These are phyloP conservation scores for Amiota mariae DNA, from an alignment of 2,888 invertebrate genomes.

Conservation along the genomic window DNA sequence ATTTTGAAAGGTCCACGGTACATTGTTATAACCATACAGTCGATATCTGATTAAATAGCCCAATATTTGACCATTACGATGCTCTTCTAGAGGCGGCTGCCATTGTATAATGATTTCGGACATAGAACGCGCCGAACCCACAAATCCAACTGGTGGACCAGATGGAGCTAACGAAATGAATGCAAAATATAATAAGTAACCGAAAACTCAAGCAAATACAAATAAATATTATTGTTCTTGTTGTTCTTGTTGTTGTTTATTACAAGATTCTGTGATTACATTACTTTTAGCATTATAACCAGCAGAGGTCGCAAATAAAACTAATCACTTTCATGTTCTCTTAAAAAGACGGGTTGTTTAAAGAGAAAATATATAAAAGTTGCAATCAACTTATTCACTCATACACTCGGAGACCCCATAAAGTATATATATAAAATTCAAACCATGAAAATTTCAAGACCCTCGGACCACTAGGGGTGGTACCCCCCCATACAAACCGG, in stretches of 20 bases:
- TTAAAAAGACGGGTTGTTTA: no score
- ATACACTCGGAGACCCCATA: no score
- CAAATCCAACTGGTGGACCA: constrained; percentile 94
- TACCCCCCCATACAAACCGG: no score
- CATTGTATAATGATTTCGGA: constrained; percentile 97
- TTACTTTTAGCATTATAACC: no score
- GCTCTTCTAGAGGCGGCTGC: constrained; percentile 95
- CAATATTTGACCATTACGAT: constrained; percentile 94
- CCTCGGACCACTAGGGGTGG: no score
- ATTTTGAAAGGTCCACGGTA: constrained; percentile 93
- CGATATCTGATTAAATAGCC: constrained; percentile 95
- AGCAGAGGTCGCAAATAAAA: no score
- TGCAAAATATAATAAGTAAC: constrained; percentile 31
- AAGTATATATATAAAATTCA: no score
- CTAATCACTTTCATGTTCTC: no score
- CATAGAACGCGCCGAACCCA: constrained; percentile 93
- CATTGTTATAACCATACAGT: constrained; percentile 91
- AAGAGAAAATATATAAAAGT: no score
- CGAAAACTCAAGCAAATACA: neutral
- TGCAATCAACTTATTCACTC: no score
- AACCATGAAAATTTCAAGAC: no score
- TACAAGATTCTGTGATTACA: neutral
- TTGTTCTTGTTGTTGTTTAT: neutral
- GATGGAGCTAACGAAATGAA: constrained; percentile 84
- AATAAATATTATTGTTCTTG: constrained; percentile 1